Base-by-base conservation (phyloP, 2,888 invertebrate species). In the Plutella xylostella region DNA sequence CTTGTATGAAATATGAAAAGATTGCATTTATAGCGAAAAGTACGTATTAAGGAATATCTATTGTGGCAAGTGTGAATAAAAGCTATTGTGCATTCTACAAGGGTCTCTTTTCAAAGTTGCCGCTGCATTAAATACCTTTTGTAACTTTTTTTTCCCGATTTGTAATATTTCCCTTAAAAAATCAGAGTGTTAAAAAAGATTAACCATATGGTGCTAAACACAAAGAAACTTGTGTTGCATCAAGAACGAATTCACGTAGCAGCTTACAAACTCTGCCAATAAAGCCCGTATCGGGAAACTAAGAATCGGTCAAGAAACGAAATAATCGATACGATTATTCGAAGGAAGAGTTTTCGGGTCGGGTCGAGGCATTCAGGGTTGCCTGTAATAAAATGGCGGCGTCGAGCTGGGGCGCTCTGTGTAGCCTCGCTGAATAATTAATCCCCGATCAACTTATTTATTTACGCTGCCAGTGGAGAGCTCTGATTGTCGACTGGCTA, bases 41-140 rank as follows among this genome's bases (percentile, higher is more conserved):
- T 52, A 56, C 19, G 48, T 51, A 56, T 59, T 60, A 61, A 61
- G 63, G 65, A 67, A 69, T 66, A 71, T 65, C 60, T 60, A 63
- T 68, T 74, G 71, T 75, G 65, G 60, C 51, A 68, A 69, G 77
- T 77, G 80, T 74, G 76, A 78, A 79, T 72, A 72, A 70, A 55
- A 53, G 48, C 46, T 43, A 33, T 45, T 38, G 47, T 47, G 30
- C 14, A 25, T 15, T 21, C 21, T 53, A 59, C 51, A 53, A 65
- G 68, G 72, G 71, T 63, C 61, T 58, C 60, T 61, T 63, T 68
- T 71, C 58, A 58, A 49, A 55, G 49, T 52, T 55, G 62, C 72
- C 71, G 69, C 34, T 34, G 42, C 63, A 48, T 56, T 61, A 53
- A 55, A 54, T 45, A 45, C 50, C 50, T 56, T 51, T n/a, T 55